Evolutionary conservation across 2,113 vertebrate genomes (phyloP), one percentile per base, ranked within the genome.

Genomic region (Vimba vimba): DNA sequence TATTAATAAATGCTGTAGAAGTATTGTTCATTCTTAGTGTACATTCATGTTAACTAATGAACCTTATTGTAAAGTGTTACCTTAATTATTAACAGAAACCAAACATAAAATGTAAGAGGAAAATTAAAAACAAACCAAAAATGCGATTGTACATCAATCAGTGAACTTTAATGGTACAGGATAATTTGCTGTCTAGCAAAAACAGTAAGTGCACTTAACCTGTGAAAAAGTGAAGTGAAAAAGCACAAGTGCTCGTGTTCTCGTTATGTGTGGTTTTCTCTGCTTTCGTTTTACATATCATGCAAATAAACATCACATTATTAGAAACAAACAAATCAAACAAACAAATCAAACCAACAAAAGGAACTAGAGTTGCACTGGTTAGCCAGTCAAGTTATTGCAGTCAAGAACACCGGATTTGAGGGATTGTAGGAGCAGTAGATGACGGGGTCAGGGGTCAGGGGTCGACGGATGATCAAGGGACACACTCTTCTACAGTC

Each of bases 191-290:
- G 93, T 86, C 94, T 95, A 93, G 95, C 94, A 93, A 96, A 96
- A 93, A 98, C 96, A 97, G 96, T 97, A 97, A 97, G 94, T 96
- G 97, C 96, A 97, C 97, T 95, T 94, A 93, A 95, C 96, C 94
- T 89, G 36, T 36, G 36, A 36, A 82, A 89, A 86, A 87, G 88
- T 89, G 87, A 91, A 81, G 87, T 89, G 86, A 88, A 79, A 82
- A 47, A 71, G 64, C 86, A 86, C 78, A 89, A 90, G 87, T 91
- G 89, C 90, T 92, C 85, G 19, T 47, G 55, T 89, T 60, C 88
- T 86, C 23, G 39, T 90, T 84, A 39, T 36, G 87, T 91, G 55
- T 89, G 91, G 87, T 91, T 94, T 43, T 95, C 92, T 93, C 94
- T 93, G 89, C 89, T 76, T 92, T 90, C 93, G 82, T 86, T 92